Evolutionary conservation across 2,797 vertebrate genomes (phyloP).

Genomic region (Eulemur mongoz): DNA sequence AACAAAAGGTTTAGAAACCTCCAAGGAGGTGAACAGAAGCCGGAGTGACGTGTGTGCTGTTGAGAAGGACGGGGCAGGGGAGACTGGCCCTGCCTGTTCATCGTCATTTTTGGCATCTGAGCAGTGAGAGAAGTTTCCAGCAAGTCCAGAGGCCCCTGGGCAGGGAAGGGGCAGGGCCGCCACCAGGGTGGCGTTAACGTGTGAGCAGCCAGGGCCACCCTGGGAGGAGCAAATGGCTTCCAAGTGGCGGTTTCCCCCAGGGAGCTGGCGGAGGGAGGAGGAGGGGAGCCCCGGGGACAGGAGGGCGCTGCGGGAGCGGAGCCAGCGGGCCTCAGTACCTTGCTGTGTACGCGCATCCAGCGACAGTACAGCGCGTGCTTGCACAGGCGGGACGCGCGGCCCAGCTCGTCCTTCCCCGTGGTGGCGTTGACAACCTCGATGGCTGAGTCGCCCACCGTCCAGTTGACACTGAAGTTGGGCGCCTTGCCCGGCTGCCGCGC

Average conservation of each 20-base stretch:
- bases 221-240: background rate
- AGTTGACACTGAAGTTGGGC: slow-evolving; percentile 99
- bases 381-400: slow-evolving; percentile 95
- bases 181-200: background rate
- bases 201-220: background rate
- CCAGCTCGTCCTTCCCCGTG: slow-evolving; percentile 97
- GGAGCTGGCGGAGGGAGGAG: background rate
- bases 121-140: background rate
- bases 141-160: background rate
- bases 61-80: too few relatives aligned
- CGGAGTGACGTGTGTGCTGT: background rate
- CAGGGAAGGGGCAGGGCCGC: background rate
- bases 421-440: slow-evolving; percentile 97
- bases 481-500: slow-evolving; percentile 97
- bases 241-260: background rate
- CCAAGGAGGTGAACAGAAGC: background rate
- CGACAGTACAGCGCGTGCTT: slow-evolving; percentile 96
- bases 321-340: slow-evolving; percentile 86
- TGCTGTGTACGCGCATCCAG: slow-evolving; percentile 94
- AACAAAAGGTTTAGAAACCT: background rate
- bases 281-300: too few relatives aligned
- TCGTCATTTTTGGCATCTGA: background rate
- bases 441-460: slow-evolving; percentile 92
- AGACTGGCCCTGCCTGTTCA: background rate
- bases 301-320: too few relatives aligned